A percentile compares a stretch with the other conserved stretches of the same genome.
These are phyloP conservation scores for Chelon labrosus DNA, from an alignment of 2,797 vertebrate species.

Conservation along the genomic window DNA sequence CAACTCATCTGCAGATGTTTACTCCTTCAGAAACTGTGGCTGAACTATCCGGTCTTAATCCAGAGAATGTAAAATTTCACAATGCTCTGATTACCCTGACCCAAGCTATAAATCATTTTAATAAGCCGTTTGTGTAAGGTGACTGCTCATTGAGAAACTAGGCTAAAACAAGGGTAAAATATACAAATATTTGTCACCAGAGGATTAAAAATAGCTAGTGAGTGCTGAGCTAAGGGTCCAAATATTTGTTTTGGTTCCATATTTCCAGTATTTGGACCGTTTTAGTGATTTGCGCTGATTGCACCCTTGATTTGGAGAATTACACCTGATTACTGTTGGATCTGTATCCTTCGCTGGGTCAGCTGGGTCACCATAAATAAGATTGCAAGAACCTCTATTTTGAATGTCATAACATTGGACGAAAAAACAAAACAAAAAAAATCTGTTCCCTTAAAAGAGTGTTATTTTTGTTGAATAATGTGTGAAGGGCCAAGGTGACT, in stretches of 20 bases:
- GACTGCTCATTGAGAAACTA: background rate
- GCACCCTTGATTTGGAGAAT: background rate
- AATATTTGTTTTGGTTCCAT: background rate
- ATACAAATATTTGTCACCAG: background rate
- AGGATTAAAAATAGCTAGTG: background rate
- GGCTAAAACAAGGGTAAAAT: background rate
- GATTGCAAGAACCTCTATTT: background rate
- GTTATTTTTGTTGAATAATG: no score
- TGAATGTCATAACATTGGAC: background rate
- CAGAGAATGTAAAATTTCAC: background rate
- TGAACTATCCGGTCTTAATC: slow-evolving; percentile 13
- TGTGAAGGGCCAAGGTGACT: no score
- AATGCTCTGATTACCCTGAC: background rate
- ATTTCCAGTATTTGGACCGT: background rate
- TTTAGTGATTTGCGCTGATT: background rate
- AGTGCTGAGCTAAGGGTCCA: background rate
- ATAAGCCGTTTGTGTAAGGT: background rate
- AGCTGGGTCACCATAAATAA: slow-evolving; percentile 1
- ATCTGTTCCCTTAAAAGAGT: background rate
- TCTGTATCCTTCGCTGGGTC: background rate
- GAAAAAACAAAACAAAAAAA: no score
- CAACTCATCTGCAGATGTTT: background rate
- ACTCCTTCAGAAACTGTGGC: background rate
- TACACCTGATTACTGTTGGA: slow-evolving; percentile 5
- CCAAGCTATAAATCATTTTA: background rate